Evolutionary conservation across 92 coral and sea anemone genomes (phyloP).

Genomic region (Porites divaricata): DNA sequence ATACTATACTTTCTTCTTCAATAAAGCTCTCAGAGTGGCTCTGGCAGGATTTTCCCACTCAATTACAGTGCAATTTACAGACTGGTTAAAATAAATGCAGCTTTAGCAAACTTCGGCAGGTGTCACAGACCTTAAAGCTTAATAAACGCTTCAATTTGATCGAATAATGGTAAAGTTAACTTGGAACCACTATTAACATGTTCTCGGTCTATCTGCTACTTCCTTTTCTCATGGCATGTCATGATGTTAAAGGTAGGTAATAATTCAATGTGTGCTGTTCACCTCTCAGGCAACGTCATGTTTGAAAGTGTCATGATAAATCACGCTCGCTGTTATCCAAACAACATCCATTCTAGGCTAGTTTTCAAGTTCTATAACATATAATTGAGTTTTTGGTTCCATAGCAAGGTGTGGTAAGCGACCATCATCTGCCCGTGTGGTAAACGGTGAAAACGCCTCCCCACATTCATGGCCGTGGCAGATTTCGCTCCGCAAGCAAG

Average conservation of each 20-base stretch:
- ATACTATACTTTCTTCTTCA: no score
- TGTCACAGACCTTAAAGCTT: background rate
- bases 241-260: no score
- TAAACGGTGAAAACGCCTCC: conserved; percentile 67
- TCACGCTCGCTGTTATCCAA: background rate
- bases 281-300: background rate
- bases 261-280: no score
- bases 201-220: no score
- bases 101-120: background rate
- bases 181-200: no score
- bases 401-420: conserved; percentile 69
- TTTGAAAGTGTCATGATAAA: background rate
- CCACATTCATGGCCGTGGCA: conserved; percentile 87
- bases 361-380: background rate
- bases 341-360: background rate
- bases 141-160: no score
- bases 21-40: no score
- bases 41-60: no score
- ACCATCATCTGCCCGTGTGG: conserved; percentile 62
- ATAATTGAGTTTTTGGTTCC: background rate
- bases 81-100: background rate
- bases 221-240: no score
- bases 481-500: conserved; percentile 62
- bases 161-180: no score
- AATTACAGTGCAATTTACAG: no score